Evolutionary conservation across 2,888 invertebrate species (phyloP).

Genomic region (Lycocerus yunnanus): DNA sequence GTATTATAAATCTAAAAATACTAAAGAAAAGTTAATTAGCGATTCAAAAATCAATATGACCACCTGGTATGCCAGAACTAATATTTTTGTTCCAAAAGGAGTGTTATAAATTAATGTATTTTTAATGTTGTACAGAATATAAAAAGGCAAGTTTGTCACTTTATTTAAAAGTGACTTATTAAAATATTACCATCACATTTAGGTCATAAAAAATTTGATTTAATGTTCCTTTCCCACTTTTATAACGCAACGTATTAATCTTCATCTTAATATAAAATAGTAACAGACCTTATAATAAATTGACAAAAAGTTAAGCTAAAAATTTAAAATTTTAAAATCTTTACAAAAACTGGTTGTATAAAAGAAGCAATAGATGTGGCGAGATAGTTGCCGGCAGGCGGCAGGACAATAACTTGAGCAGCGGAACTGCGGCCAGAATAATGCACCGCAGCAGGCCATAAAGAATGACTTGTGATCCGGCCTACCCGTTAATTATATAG

Average conservation of each 20-base stretch:
- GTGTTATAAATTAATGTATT: not conserved
- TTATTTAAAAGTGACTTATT: not conserved
- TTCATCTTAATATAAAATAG: not conserved
- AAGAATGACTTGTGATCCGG: slow-evolving; percentile 42
- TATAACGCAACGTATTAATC: not conserved
- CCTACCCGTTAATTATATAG: slow-evolving; percentile 45
- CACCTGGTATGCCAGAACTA: not conserved
- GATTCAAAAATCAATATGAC: not conserved
- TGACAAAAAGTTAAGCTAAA: not conserved
- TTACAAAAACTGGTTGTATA: slow-evolving; percentile 22
- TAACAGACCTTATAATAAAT: not conserved
- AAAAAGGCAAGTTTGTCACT: not conserved
- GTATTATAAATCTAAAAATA: not conserved
- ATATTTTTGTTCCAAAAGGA: not conserved
- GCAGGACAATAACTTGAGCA: slow-evolving; percentile 33
- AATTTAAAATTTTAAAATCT: slow-evolving; percentile 22
- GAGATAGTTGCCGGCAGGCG: slow-evolving; percentile 15
- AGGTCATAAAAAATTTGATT: not conserved
- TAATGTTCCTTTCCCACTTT: not conserved
- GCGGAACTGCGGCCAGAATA: slow-evolving; percentile 39
- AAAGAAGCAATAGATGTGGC: slow-evolving; percentile 17
- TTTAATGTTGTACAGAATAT: not conserved
- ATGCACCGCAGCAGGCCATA: slow-evolving; percentile 38
- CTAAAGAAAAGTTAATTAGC: not conserved
- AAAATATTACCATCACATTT: not conserved